phyloP scores from a whole-genome alignment of 2,888 invertebrate genomes.

The Drosophila austrosaltans region DNA sequence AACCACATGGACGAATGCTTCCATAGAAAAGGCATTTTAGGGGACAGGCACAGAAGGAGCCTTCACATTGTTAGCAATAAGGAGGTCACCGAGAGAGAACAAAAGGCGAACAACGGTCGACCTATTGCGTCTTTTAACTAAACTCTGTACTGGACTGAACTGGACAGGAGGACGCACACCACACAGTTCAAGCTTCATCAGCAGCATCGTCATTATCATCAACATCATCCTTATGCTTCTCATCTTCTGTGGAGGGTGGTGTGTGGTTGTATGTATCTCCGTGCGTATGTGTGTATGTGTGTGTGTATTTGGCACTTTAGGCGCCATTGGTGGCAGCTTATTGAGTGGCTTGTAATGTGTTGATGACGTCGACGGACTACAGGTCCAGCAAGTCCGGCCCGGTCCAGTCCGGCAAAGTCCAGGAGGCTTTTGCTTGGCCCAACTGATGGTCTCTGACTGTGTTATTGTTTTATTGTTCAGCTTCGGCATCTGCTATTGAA shows the following conservation, averaged over 20 bases:
- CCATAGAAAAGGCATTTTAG: conserved; percentile 69
- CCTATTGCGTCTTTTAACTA: conserved; percentile 45
- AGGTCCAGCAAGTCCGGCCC: background rate
- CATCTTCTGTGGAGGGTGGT: conserved; percentile 23
- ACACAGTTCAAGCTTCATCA: conserved; percentile 63
- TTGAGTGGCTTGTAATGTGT: conserved; percentile 77
- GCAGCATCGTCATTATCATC: conserved; percentile 43
- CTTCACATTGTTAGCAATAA: conserved; percentile 65
- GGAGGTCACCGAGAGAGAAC: conserved; percentile 41
- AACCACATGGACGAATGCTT: conserved; percentile 73
- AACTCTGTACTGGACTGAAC: conserved; percentile 42
- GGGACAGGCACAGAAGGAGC: conserved; percentile 36
- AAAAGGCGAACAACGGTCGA: conserved; percentile 24
- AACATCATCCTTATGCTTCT: conserved; percentile 29
- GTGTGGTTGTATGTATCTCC: conserved; percentile 22
- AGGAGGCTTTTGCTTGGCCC: background rate
- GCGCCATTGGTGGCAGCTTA: conserved; percentile 76
- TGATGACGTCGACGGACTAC: conserved; percentile 49
- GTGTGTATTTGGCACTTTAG: conserved; percentile 70
- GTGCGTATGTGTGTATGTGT: conserved; percentile 23
- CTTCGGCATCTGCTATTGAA: conserved; percentile 39
- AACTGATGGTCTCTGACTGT: conserved; percentile 21
- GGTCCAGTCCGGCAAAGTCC: background rate
- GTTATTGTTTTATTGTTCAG: conserved; percentile 75
- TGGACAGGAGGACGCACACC: conserved; percentile 49